These are phyloP conservation scores for Furcula furcula DNA, from an alignment of 2,888 invertebrate genomes.

Conservation along the genomic window DNA sequence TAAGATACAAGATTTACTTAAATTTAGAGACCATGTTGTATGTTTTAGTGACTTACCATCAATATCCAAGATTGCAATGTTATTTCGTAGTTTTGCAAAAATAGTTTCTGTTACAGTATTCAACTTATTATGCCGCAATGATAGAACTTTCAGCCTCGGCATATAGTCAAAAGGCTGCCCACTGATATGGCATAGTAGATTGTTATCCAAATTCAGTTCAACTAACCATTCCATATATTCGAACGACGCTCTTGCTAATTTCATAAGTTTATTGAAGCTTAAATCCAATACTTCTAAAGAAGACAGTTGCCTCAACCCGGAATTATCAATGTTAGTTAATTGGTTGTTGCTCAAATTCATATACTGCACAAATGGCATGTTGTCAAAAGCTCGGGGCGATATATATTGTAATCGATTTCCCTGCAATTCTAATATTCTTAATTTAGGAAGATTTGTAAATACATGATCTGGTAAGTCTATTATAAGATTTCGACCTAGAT, in stretches of 20 bases:
- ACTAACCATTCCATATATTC: slow-evolving; percentile 92
- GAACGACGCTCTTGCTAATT: slow-evolving; percentile 85
- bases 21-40: too few species aligned
- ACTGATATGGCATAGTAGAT: slow-evolving; percentile 89
- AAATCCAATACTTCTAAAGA: slow-evolving; percentile 93
- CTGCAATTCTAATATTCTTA: slow-evolving; percentile 89
- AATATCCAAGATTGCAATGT: slow-evolving; percentile 91
- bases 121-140: slow-evolving; percentile 89
- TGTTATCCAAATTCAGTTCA: slow-evolving; percentile 92
- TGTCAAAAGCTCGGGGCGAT: slow-evolving; percentile 87
- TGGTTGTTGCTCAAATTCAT: slow-evolving; percentile 93
- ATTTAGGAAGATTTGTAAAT: slow-evolving; percentile 88
- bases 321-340: slow-evolving; percentile 87
- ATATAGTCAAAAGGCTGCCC: slow-evolving; percentile 92
- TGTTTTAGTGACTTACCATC: slow-evolving; percentile 85
- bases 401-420: slow-evolving; percentile 89
- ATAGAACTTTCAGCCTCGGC: slow-evolving; percentile 91
- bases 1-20: neutral
- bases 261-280: slow-evolving; percentile 88
- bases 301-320: slow-evolving; percentile 86
- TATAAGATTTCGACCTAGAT: slow-evolving; percentile 87
- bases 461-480: slow-evolving; percentile 88
- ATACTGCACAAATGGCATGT: slow-evolving; percentile 89
- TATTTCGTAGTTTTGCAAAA: slow-evolving; percentile 88
- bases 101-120: slow-evolving; percentile 87